A percentile compares a stretch with the other conserved stretches of the same genome.
Evolutionary conservation across 2,113 vertebrate species (phyloP).

Genomic region (Albula goreensis): DNA sequence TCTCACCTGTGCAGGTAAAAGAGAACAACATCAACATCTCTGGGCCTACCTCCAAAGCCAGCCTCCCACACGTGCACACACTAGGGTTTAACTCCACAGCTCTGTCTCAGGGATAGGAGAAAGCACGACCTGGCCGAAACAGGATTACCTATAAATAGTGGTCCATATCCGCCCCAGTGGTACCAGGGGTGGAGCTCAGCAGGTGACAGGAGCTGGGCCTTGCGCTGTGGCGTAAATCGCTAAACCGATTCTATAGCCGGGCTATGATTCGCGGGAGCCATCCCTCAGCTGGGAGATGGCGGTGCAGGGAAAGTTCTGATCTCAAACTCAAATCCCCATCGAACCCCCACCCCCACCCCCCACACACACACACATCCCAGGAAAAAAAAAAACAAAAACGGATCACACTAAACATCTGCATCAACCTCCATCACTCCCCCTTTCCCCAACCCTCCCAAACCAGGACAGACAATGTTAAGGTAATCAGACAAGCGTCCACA

Average conservation of each 20-base stretch:
- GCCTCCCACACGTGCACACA: conserved; percentile 29
- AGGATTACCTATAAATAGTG: conserved; percentile 63
- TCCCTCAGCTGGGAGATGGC: neutral
- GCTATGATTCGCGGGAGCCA: neutral
- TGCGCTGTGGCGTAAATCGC: conserved; percentile 16
- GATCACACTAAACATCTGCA: neutral
- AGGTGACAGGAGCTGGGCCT: conserved; percentile 30
- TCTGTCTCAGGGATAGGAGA: conserved; percentile 54
- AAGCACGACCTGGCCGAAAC: conserved; percentile 57
- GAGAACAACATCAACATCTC: neutral
- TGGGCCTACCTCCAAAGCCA: neutral
- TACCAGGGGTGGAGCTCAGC: conserved; percentile 37
- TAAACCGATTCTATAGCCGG: neutral
- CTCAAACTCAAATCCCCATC: neutral
- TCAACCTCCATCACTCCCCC: neutral
- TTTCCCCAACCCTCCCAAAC: neutral
- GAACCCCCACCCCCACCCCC: neutral
- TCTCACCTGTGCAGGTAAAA: neutral
- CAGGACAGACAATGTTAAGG: neutral
- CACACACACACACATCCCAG: neutral
- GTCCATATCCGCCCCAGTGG: conserved; percentile 45
- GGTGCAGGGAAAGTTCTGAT: conserved; percentile 13
- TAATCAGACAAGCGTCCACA: neutral
- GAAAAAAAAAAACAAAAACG: neutral
- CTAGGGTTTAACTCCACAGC: conserved; percentile 50